These are phyloP conservation scores for Spodoptera littoralis DNA, from an alignment of 2,888 invertebrate species.

Conservation along the genomic window DNA sequence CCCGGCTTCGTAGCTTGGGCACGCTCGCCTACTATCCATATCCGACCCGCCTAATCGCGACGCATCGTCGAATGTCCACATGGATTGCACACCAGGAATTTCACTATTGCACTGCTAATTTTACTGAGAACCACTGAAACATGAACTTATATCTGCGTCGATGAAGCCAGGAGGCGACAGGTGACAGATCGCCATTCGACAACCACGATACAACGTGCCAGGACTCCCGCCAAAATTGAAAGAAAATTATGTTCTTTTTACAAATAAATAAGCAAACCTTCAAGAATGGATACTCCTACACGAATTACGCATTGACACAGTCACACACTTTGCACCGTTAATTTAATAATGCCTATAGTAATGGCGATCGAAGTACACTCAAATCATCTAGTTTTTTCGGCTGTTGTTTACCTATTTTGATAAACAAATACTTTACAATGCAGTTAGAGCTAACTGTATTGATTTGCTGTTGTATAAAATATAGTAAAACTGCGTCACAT, in stretches of 20 bases:
- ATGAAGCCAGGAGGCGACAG: slow-evolving; percentile 79
- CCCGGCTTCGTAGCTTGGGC: slow-evolving; percentile 84
- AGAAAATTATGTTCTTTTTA: slow-evolving; percentile 70
- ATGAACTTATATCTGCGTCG: slow-evolving; percentile 74
- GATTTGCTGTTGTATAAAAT: slow-evolving; percentile 10
- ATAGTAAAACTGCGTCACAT: slow-evolving; percentile 19
- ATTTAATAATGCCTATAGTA: slow-evolving; percentile 56
- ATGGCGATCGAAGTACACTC: slow-evolving; percentile 57
- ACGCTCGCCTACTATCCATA: slow-evolving; percentile 85
- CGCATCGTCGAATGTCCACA: slow-evolving; percentile 83
- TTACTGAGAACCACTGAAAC: slow-evolving; percentile 77
- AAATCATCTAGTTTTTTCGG: slow-evolving; percentile 37
- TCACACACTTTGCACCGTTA: slow-evolving; percentile 52
- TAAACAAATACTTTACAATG: slow-evolving; percentile 32
- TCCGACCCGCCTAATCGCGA: slow-evolving; percentile 76
- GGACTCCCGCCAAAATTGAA: slow-evolving; percentile 85
- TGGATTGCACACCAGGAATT: slow-evolving; percentile 76
- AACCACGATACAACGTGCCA: slow-evolving; percentile 76
- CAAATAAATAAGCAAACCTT: slow-evolving; percentile 63
- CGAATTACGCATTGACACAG: slow-evolving; percentile 40
- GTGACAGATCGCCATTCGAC: slow-evolving; percentile 80
- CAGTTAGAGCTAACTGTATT: background rate
- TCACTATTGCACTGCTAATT: slow-evolving; percentile 83
- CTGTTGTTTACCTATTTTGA: slow-evolving; percentile 52
- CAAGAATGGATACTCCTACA: slow-evolving; percentile 55